Evolutionary conservation across 2,797 vertebrate genomes (phyloP), one percentile per base, ranked within the genome.

Genomic region (Potorous gilbertii): DNA sequence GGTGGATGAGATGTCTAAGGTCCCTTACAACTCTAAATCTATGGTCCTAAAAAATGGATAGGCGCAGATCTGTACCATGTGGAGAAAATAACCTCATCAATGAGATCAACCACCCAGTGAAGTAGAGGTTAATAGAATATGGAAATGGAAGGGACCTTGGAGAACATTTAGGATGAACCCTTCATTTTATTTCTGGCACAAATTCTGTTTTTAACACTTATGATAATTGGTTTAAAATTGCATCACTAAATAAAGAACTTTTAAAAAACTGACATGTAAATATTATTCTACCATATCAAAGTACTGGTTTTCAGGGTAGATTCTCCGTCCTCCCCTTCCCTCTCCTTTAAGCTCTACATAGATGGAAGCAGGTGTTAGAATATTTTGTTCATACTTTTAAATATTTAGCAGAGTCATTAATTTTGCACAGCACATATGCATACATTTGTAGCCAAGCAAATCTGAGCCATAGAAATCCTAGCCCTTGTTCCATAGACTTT

Each of bases 391-490:
- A 96, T 50, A 40, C 29, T 93, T 92, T 98, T 98, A 98, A 98
- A 97, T 98, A 98, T 98, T 98, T 98, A 98, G 52, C 91, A 97
- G 0, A 56, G 93, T 96, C 96, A 97, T 98, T 98, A 98, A 97
- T 98, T 98, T 98, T 98, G 96, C 91, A 96, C 57, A 97, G 91
- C 87, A 97, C 93, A 98, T 96, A 97, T 93, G 96, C 94, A 98
- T 97, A 97, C 28, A 93, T 97, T 98, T 98, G 96, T 91, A 98
- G 94, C 91, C 89, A 97, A 98, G 91, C 92, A 96, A 97, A 97
- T 97, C 55, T 87, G 96, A 95, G 96, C 16, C 94, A 97, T 92
- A 97, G 97, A 97, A 98, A 98, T 98, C 98, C 97, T 97, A 94
- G 93, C 56, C 94, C 96, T 96, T 94, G 66, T 97, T 92, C 93